Percentiles rank a stretch among this genome's conserved stretches.
phyloP scores from a whole-genome alignment of 2,797 vertebrate species.

The Sitta carolinensis region DNA sequence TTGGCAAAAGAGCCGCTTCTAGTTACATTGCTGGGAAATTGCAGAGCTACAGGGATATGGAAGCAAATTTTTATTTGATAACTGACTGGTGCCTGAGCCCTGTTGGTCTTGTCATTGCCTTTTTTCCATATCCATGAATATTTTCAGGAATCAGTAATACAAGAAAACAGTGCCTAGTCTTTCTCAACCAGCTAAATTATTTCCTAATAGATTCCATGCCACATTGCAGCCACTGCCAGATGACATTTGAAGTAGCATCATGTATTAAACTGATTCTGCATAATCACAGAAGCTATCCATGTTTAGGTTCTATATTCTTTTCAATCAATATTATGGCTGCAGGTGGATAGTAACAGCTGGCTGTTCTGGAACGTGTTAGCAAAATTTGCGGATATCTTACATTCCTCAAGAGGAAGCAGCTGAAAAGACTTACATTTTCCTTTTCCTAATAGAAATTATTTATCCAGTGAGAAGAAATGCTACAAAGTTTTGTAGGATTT shows the following conservation, averaged over 20 bases:
- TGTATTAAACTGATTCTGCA: conserved; percentile 43
- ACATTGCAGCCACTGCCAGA: neutral
- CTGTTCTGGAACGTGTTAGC: conserved; percentile 52
- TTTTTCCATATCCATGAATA: neutral
- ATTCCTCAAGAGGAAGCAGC: conserved; percentile 67
- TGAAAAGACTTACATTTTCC: conserved; percentile 57
- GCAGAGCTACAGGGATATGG: neutral
- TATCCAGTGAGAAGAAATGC: conserved; percentile 23
- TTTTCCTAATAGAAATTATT: conserved; percentile 54
- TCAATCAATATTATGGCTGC: conserved; percentile 65
- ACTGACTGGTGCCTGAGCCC: neutral
- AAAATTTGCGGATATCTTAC: conserved; percentile 63
- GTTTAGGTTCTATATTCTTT: conserved; percentile 60
- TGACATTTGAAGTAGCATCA: conserved; percentile 45
- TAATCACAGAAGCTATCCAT: conserved; percentile 56
- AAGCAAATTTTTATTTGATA: neutral
- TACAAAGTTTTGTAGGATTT: neutral
- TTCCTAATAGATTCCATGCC: neutral
- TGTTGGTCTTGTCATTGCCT: neutral
- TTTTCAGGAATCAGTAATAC: conserved; percentile 3
- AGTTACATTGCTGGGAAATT: neutral
- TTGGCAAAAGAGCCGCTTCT: neutral
- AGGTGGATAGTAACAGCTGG: conserved; percentile 71
- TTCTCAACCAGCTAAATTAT: conserved; percentile 8
- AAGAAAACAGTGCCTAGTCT: neutral